These are phyloP conservation scores for Luscinia luscinia DNA, from an alignment of 2,797 vertebrate species.

Conservation along the genomic window DNA sequence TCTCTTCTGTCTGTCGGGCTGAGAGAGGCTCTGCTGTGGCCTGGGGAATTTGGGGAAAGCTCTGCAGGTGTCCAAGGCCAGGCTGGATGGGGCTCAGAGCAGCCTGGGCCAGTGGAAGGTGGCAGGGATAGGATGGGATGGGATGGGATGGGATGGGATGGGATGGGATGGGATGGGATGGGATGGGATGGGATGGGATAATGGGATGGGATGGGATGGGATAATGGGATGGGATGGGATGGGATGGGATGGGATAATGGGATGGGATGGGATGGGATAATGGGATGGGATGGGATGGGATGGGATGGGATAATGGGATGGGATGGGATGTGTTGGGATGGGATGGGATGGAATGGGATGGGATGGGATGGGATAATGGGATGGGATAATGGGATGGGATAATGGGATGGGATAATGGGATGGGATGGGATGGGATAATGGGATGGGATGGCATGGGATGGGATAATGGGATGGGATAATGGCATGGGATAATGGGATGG, in stretches of 20 bases:
- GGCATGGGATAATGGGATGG: not conserved
- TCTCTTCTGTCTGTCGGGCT: not conserved
- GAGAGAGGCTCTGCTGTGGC: not conserved
- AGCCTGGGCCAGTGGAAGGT: not conserved
- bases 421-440: not conserved
- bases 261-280: not conserved
- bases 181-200: not conserved
- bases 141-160: not conserved
- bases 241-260: not conserved
- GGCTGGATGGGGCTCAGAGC: not conserved
- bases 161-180: not conserved
- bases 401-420: not conserved
- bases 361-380: not conserved
- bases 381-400: not conserved
- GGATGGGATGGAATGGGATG: too few species aligned
- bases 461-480: not conserved
- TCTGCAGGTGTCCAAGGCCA: not conserved
- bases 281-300: not conserved
- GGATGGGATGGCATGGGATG: not conserved
- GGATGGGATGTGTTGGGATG: not conserved
- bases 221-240: not conserved
- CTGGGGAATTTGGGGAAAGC: not conserved
- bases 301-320: not conserved
- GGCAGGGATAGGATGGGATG: too few species aligned
- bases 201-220: not conserved